A percentile compares a stretch with the other conserved stretches of the same genome.
Evolutionary conservation across 2,113 vertebrate species (phyloP).

Genomic region (Atlantisia rogersi): DNA sequence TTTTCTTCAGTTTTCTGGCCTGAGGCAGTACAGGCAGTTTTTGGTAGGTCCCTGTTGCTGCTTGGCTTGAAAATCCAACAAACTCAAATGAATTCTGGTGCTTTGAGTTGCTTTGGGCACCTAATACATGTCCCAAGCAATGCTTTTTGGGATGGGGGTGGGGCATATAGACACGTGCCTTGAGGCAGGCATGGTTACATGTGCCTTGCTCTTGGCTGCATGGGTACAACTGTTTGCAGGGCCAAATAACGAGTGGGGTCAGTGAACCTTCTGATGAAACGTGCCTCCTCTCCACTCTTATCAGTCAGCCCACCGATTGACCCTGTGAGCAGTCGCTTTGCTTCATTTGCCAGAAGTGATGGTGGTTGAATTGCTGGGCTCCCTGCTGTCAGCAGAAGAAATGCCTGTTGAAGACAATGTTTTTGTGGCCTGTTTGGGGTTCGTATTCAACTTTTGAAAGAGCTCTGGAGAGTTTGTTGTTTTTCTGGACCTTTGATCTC

Average conservation of each 20-base stretch:
- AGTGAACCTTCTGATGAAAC: neutral
- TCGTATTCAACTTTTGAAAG: neutral
- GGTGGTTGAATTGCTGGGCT: neutral
- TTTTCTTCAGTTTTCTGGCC: neutral
- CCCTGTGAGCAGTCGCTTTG: neutral
- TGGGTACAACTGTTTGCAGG: neutral
- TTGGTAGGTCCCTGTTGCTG: neutral
- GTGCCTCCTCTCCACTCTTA: neutral
- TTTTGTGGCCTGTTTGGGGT: neutral
- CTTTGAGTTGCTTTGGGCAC: neutral
- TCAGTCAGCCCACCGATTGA: neutral
- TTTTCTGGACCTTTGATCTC: neutral
- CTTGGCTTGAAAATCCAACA: neutral
- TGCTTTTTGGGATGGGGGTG: neutral
- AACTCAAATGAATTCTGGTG: rapidly evolving
- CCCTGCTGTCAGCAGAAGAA: neutral
- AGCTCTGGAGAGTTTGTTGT: neutral
- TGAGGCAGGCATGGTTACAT: rapidly evolving
- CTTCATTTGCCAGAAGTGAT: neutral
- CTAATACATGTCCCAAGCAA: neutral
- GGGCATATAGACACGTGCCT: too few relatives aligned
- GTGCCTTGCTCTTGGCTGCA: neutral
- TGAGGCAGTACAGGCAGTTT: neutral
- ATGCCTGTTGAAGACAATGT: neutral
- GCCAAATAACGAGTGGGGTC: neutral